Evolutionary conservation across 53 echinoderm and acorn worm genomes (phyloP).

Genomic region (Paracentrotus lividus): DNA sequence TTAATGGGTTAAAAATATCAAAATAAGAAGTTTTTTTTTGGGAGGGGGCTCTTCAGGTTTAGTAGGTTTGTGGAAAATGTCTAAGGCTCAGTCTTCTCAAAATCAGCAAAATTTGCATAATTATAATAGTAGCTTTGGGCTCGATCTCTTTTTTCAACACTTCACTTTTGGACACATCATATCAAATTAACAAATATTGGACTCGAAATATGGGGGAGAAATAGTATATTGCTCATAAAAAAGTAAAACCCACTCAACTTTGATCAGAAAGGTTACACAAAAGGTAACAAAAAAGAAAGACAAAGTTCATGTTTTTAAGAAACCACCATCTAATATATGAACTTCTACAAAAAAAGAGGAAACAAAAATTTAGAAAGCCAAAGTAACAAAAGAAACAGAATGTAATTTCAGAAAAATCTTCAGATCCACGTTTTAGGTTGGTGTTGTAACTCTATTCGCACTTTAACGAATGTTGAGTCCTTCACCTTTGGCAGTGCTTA

Average conservation of each 20-base stretch:
- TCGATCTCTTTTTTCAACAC: neutral
- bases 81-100: neutral
- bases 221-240: neutral
- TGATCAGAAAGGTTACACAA: neutral
- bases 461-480: neutral
- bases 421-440: constrained; percentile 4
- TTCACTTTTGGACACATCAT: neutral
- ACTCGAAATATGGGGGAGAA: neutral
- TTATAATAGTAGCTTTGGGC: constrained; percentile 9
- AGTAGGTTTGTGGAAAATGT: neutral
- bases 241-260: neutral
- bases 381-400: neutral
- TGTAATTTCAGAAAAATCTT: neutral
- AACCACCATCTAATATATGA: neutral
- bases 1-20: neutral
- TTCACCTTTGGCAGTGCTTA: neutral
- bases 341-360: neutral
- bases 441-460: neutral
- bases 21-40: neutral
- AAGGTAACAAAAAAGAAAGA: neutral
- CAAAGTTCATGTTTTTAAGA: neutral
- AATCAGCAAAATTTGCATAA: neutral
- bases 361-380: neutral
- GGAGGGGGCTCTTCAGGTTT: too few species aligned
- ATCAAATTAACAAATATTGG: neutral